phyloP scores from a whole-genome alignment of 2,113 vertebrate genomes.

The Aspidoscelis tigris region DNA sequence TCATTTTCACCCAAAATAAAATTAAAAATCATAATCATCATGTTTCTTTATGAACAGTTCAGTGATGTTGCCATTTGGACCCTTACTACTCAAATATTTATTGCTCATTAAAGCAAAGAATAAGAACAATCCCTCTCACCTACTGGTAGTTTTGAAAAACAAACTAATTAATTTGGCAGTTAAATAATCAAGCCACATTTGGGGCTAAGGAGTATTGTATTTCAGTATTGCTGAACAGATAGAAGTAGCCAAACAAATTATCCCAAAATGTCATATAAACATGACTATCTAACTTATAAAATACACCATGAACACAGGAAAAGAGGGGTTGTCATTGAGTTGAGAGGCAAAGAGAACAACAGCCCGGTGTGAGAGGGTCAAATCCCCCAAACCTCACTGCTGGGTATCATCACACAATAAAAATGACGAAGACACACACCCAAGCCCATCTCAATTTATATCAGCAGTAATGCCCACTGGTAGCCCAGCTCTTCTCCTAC shows the following conservation, averaged over 20 bases:
- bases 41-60: background rate
- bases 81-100: background rate
- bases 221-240: conserved; percentile 53
- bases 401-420: no score
- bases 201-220: conserved; percentile 17
- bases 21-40: background rate
- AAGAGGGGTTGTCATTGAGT: no score
- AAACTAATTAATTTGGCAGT: background rate
- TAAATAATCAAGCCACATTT: background rate
- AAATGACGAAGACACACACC: no score
- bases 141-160: background rate
- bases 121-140: background rate
- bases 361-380: no score
- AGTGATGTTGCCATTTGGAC: background rate
- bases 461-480: background rate
- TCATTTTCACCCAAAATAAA: background rate
- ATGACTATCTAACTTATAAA: no score
- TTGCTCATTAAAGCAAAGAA: background rate
- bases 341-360: no score
- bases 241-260: conserved; percentile 37
- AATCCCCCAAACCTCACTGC: no score
- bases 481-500: background rate
- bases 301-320: no score
- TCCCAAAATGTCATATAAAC: background rate
- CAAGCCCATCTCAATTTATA: background rate